Base-by-base conservation (phyloP, 2,888 invertebrate species). In the Phaedon cochleariae region DNA sequence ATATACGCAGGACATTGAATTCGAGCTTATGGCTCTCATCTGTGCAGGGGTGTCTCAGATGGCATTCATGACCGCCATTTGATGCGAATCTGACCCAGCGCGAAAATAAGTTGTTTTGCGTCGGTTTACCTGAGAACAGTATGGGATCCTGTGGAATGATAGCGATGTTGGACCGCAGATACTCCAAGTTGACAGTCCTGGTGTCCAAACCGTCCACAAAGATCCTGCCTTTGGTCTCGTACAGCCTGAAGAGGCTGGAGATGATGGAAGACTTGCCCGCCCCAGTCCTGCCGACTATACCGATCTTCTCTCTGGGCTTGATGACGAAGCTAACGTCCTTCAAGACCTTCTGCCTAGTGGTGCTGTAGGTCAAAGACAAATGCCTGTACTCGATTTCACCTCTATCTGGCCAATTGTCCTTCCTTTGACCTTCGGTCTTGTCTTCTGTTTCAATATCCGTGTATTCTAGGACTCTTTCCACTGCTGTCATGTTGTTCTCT, bases 111-210 rank as follows among this genome's bases (percentile, higher is more conserved):
- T n/a, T n/a, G n/a, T n/a, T 17, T 18, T 10, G 17, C 2, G 53
- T 17, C 21, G 15, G 37, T 59, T 41, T 46, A 65, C 65, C 66
- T 22, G 66, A 66, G 84, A 97, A 94, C 59, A 95, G 83, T 63
- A 94, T 92, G 0, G 94, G 94, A 78, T 94, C 94, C 82, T 95
- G 94, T 0, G 94, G 94, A 45, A 95, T 94, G 76, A 95, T 94
- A 7, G 94, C 92, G 65, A 95, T 87, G 79, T 89, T 90, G 20
- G 91, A 90, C 58, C 94, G 88, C 15, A 94, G 85, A 79, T 91
- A 88, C 73, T 91, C 89, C 29, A 94, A 84, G 0, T 93, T 92
- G 65, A 97, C 82, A 0, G 83, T 82, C 0, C 86, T 86, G 0
- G 90, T 92, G 76, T 92, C 88, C 1, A 92, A 85, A 0, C 87